phyloP scores from a whole-genome alignment of 2,797 vertebrate genomes.

The Catamblyrhynchus diadema region DNA sequence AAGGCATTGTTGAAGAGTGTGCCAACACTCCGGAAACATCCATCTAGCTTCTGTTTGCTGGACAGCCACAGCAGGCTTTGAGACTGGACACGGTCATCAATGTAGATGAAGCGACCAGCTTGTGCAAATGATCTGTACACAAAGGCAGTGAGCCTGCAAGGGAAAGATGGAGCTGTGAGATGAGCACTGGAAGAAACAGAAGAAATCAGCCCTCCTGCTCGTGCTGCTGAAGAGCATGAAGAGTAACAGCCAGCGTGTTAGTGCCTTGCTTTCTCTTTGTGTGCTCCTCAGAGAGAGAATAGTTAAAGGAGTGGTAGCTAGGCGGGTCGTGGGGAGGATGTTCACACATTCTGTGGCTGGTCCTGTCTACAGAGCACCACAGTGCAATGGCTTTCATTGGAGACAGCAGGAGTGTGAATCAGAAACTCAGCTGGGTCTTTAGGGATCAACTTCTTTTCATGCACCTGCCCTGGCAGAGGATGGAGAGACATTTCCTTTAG shows the following conservation, averaged over 20 bases:
- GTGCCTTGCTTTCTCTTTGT: neutral
- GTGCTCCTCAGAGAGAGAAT: neutral
- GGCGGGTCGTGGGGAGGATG: neutral
- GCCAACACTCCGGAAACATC: slow-evolving; percentile 83
- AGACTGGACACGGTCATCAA: slow-evolving; percentile 71
- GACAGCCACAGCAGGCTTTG: slow-evolving; percentile 78
- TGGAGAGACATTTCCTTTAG: neutral
- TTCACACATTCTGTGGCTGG: neutral
- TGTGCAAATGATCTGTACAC: slow-evolving; percentile 84
- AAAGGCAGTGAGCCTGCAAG: slow-evolving; percentile 82
- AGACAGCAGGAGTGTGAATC: neutral
- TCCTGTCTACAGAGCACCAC: neutral
- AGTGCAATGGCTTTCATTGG: neutral
- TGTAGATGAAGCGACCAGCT: slow-evolving; percentile 74
- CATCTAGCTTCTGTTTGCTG: slow-evolving; percentile 69
- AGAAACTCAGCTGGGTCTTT: neutral
- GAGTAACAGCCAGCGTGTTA: neutral
- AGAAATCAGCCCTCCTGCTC: neutral
- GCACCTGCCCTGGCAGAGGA: accelerated
- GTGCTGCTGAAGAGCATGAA: neutral
- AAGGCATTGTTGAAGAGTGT: slow-evolving; percentile 82
- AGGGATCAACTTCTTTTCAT: neutral
- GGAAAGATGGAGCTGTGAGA: neutral
- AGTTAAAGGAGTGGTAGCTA: neutral
- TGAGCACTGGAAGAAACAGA: neutral